These are phyloP conservation scores for Tupaia chinensis DNA, from an alignment of 2,113 vertebrate genomes.

Conservation along the genomic window DNA sequence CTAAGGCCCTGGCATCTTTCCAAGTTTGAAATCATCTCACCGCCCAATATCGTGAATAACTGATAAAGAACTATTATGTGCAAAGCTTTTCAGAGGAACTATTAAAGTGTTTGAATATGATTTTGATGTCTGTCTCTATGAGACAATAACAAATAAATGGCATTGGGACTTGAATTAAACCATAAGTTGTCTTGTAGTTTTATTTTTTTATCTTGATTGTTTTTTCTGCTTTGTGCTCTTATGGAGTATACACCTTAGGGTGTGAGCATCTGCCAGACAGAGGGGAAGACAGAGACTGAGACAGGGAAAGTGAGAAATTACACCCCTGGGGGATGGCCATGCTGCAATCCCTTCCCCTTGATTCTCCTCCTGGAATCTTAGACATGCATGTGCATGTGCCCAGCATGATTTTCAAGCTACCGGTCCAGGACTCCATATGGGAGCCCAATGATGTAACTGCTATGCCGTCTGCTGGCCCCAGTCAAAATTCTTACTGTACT, in stretches of 20 bases:
- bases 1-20: background rate
- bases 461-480: background rate
- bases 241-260: too few species aligned
- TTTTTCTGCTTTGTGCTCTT: background rate
- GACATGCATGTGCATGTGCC: too few species aligned
- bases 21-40: background rate
- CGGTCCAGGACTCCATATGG: too few species aligned
- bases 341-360: too few species aligned
- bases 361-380: too few species aligned
- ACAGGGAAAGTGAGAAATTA: too few species aligned
- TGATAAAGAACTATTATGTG: fast-evolving
- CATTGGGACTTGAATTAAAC: background rate
- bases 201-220: background rate
- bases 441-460: too few species aligned
- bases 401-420: too few species aligned
- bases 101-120: background rate
- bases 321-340: too few species aligned
- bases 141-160: background rate
- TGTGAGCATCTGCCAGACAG: too few species aligned
- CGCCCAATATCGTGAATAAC: fast-evolving
- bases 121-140: too few species aligned
- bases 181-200: background rate
- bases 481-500: background rate
- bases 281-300: too few species aligned
- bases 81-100: background rate